Percentiles rank a stretch among this genome's conserved stretches.
Evolutionary conservation across 2,888 invertebrate genomes (phyloP).

Genomic region (Chloromyia formosa): DNA sequence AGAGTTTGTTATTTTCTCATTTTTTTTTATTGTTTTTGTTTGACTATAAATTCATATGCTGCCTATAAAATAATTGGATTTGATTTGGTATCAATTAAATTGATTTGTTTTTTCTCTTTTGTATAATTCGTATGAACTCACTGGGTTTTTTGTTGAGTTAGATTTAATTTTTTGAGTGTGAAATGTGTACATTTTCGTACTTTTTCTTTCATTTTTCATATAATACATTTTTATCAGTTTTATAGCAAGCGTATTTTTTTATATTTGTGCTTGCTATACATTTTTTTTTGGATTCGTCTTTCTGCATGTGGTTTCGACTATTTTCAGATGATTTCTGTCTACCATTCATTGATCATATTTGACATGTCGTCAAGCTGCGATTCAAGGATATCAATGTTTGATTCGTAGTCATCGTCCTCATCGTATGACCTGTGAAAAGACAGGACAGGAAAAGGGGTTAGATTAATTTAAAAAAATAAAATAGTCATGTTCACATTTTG

Average conservation of each 20-base stretch:
- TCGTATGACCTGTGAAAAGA: constrained; percentile 50
- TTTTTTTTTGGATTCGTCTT: not conserved
- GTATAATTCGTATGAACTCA: not conserved
- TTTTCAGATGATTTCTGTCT: constrained; percentile 19
- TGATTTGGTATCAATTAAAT: not conserved
- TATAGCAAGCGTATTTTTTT: not conserved
- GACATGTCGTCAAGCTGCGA: constrained; percentile 52
- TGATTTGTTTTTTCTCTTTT: constrained; percentile 1
- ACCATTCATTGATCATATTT: constrained; percentile 51
- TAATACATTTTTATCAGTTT: too few species aligned
- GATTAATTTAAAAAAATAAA: not conserved
- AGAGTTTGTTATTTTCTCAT: constrained; percentile 14
- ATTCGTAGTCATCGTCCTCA: constrained; percentile 52
- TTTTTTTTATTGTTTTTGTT: constrained; percentile 12
- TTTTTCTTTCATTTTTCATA: too few species aligned
- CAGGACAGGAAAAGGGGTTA: constrained; percentile 15
- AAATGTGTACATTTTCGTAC: too few species aligned
- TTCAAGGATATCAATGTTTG: constrained; percentile 52
- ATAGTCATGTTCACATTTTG: not conserved
- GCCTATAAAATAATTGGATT: constrained; percentile 28
- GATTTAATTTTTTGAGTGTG: too few species aligned
- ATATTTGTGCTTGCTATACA: not conserved
- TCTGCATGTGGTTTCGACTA: not conserved
- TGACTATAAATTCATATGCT: constrained; percentile 6
- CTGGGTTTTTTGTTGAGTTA: too few species aligned